Evolutionary conservation across 1,140 invertebrate species (phyloP).

Genomic region (Musca domestica): DNA sequence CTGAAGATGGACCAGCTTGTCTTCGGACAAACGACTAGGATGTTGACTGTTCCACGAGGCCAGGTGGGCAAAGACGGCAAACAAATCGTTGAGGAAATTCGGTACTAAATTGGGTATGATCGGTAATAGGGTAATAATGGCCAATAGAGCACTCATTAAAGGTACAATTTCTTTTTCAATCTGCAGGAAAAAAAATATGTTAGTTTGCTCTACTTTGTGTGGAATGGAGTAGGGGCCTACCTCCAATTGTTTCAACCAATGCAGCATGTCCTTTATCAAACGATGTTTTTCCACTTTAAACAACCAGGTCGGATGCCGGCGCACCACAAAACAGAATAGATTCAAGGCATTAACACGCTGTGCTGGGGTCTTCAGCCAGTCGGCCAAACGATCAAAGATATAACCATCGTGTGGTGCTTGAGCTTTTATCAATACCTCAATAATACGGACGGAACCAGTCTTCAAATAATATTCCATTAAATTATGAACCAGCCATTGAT

Average conservation of each 20-base stretch:
- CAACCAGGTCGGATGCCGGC: constrained; percentile 83
- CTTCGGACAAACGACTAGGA: constrained; percentile 56
- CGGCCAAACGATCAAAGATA: constrained; percentile 70
- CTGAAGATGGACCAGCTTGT: constrained; percentile 73
- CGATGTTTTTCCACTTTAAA: constrained; percentile 75
- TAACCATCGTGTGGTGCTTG: constrained; percentile 80
- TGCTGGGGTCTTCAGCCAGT: constrained; percentile 57
- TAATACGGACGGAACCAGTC: constrained; percentile 70
- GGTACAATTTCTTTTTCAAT: constrained; percentile 74
- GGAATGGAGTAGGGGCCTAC: too few relatives aligned
- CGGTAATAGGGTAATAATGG: constrained; percentile 78
- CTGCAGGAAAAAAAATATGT: constrained; percentile 50
- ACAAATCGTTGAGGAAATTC: constrained; percentile 74
- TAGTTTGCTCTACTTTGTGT: too few relatives aligned
- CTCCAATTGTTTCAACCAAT: constrained; percentile 25
- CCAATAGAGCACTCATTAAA: constrained; percentile 76
- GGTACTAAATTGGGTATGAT: constrained; percentile 77
- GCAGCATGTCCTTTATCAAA: constrained; percentile 67
- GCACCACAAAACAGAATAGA: constrained; percentile 77
- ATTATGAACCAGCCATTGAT: constrained; percentile 79
- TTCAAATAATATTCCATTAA: constrained; percentile 81
- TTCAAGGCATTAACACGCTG: constrained; percentile 67
- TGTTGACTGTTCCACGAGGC: constrained; percentile 67
- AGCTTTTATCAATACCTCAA: constrained; percentile 78
- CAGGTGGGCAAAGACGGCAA: constrained; percentile 79